phyloP scores from a whole-genome alignment of 1,140 invertebrate genomes.

The Campoletis sonorensis region DNA sequence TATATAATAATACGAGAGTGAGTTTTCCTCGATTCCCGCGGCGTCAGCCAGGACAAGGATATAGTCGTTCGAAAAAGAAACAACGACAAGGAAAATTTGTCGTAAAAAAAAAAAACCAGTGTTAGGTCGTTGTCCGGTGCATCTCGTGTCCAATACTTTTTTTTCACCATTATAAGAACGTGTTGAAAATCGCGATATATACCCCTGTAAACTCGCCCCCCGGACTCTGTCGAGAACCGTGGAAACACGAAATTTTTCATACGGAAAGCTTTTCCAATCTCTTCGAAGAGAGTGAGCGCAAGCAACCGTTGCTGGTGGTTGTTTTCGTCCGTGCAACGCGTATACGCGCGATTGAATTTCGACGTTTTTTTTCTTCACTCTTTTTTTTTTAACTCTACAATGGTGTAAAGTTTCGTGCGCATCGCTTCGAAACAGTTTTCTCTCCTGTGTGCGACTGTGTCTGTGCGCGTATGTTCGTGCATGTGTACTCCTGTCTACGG shows the following conservation, averaged over 20 bases:
- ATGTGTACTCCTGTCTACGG: too few species aligned
- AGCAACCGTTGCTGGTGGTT: not conserved
- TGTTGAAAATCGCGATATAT: too few species aligned
- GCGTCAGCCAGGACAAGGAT: not conserved
- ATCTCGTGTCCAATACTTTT: not conserved
- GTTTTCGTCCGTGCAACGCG: not conserved
- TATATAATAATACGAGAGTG: not conserved
- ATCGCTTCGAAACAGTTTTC: not conserved
- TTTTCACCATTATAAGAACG: not conserved
- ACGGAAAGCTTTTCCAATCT: not conserved
- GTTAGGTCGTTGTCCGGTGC: conserved; percentile 19
- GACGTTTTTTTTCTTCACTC: not conserved
- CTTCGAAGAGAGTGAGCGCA: too few species aligned
- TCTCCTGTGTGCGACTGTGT: not conserved
- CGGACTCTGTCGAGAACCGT: not conserved
- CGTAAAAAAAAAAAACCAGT: not conserved
- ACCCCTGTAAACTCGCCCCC: not conserved
- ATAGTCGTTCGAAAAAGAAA: not conserved
- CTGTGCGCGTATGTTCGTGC: too few species aligned
- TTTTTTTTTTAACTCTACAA: not conserved
- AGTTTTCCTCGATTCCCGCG: conserved; percentile 1
- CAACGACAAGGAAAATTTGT: not conserved
- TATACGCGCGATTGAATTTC: not conserved
- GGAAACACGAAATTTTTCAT: not conserved
- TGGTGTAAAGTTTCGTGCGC: conserved; percentile 1